These are phyloP conservation scores for Axinella damicornis DNA, from an alignment of 37 sponge, comb jelly and placozoan genomes.

Conservation along the genomic window DNA sequence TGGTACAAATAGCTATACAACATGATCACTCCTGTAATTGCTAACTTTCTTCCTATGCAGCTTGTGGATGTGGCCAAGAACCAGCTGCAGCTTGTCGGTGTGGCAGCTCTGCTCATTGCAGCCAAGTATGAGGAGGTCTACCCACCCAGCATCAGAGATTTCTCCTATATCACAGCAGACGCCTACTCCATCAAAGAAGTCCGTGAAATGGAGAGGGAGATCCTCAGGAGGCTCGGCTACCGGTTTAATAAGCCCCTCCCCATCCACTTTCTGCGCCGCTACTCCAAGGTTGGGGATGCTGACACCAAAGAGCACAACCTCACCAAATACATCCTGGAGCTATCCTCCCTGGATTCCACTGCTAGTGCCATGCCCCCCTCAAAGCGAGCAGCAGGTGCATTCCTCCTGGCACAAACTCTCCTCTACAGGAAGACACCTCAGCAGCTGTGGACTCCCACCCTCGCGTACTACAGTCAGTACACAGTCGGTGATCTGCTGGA, in stretches of 20 bases:
- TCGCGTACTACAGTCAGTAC: neutral
- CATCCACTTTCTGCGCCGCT: constrained; percentile 59
- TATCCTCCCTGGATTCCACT: constrained; percentile 35
- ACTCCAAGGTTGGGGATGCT: constrained; percentile 59
- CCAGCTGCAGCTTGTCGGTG: constrained; percentile 74
- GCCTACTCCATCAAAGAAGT: constrained; percentile 56
- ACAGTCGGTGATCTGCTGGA: neutral
- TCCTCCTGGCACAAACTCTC: constrained; percentile 9
- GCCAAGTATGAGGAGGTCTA: constrained; percentile 85
- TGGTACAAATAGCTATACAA: too few species aligned
- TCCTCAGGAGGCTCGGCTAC: constrained; percentile 58
- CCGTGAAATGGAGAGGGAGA: constrained; percentile 49
- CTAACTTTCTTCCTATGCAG: constrained; percentile 6
- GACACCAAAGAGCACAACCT: constrained; percentile 66
- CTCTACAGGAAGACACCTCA: neutral
- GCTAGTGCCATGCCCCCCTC: constrained; percentile 49
- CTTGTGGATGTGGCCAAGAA: constrained; percentile 20
- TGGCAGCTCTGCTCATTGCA: constrained; percentile 65
- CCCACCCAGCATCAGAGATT: constrained; percentile 56
- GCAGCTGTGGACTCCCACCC: neutral
- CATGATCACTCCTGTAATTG: too few species aligned
- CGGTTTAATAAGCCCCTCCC: constrained; percentile 56
- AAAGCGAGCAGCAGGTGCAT: constrained; percentile 54
- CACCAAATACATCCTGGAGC: constrained; percentile 85
- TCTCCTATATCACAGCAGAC: constrained; percentile 67